Evolutionary conservation across 2,797 vertebrate species (phyloP).

Genomic region (Sebastes baramenuke): DNA sequence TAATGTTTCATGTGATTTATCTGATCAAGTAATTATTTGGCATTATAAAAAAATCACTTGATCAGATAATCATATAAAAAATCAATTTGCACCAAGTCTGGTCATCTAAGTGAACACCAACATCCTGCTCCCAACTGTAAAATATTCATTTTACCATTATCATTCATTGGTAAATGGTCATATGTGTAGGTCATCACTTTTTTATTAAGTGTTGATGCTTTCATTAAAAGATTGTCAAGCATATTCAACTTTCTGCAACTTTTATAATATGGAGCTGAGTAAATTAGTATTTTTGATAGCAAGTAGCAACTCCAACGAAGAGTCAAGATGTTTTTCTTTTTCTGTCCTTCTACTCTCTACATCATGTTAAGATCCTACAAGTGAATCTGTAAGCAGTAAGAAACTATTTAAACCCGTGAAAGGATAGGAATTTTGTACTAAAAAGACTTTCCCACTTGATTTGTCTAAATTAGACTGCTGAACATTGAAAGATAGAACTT

Average conservation of each 20-base stretch:
- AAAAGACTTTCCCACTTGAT: too few species aligned
- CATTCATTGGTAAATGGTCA: background rate
- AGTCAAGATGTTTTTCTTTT: background rate
- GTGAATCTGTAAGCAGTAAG: background rate
- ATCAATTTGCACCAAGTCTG: too few species aligned
- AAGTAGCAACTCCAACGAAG: background rate
- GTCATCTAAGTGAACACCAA: too few species aligned
- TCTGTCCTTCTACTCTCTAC: background rate
- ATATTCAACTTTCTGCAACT: too few species aligned
- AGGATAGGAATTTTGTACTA: too few species aligned
- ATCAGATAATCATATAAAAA: too few species aligned
- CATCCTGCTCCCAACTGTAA: background rate
- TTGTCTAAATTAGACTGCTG: too few species aligned
- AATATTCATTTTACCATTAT: background rate
- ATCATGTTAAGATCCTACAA: background rate
- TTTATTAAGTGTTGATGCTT: background rate
- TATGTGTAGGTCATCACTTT: background rate
- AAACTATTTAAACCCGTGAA: too few species aligned
- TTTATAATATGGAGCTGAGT: too few species aligned
- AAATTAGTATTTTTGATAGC: background rate
- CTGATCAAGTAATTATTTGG: too few species aligned
- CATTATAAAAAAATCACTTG: background rate
- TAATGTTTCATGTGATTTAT: too few species aligned
- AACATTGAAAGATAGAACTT: background rate
- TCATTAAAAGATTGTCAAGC: too few species aligned